Percentiles rank a stretch among this genome's conserved stretches.
Evolutionary conservation across 2,797 vertebrate genomes (phyloP).

Genomic region (Lacerta bilineata): DNA sequence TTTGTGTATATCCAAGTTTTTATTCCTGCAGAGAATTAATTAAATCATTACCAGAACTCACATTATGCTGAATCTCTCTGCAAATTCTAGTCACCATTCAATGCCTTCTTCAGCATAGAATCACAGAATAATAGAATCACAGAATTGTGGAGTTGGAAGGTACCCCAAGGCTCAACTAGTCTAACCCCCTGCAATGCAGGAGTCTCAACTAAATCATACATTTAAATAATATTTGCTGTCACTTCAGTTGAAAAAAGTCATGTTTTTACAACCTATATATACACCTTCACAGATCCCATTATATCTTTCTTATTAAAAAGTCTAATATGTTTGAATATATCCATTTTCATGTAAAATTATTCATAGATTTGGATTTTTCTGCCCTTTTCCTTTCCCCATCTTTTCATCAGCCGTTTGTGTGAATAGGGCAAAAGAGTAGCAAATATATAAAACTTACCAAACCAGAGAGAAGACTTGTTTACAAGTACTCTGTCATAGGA

Average conservation of each 20-base stretch:
- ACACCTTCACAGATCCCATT: neutral
- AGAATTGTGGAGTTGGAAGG: too few relatives aligned
- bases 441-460: neutral
- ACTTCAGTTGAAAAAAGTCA: neutral
- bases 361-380: neutral
- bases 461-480: neutral
- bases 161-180: too few relatives aligned
- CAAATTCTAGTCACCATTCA: neutral
- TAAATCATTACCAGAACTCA: slow-evolving; percentile 1
- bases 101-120: neutral
- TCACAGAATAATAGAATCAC: too few relatives aligned
- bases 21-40: neutral
- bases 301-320: neutral
- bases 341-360: neutral
- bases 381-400: neutral
- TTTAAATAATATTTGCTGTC: slow-evolving; percentile 16
- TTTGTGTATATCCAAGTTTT: slow-evolving; percentile 33
- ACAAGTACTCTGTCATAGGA: neutral
- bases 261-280: neutral
- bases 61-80: neutral
- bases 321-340: neutral
- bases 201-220: neutral
- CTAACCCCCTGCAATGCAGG: too few relatives aligned
- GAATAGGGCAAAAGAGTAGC: neutral
- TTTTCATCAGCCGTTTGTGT: neutral